phyloP scores from a whole-genome alignment of 1,140 invertebrate genomes.

The Ephestia elutella region DNA sequence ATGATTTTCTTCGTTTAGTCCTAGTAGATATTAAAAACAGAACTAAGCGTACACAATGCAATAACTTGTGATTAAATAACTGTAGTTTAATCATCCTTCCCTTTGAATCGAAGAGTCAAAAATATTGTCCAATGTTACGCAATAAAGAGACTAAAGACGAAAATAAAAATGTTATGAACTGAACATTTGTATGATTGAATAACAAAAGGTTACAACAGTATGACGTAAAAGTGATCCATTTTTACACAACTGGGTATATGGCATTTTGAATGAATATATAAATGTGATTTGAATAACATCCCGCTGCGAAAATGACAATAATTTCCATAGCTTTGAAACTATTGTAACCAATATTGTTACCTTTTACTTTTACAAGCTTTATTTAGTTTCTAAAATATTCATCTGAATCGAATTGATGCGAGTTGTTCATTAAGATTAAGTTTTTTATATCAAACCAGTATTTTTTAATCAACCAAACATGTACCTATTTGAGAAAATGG shows the following conservation, averaged over 20 bases:
- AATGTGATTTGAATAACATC: background rate
- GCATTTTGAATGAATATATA: background rate
- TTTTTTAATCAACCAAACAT: no score
- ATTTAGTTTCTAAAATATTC: background rate
- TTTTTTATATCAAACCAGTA: no score
- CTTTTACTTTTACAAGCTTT: background rate
- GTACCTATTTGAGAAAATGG: no score
- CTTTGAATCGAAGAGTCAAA: background rate
- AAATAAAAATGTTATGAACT: conserved; percentile 8
- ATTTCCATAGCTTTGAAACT: no score
- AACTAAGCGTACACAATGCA: no score
- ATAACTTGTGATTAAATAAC: no score
- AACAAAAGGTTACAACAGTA: conserved; percentile 8
- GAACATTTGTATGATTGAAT: conserved; percentile 5
- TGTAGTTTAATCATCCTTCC: no score
- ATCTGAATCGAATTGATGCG: no score
- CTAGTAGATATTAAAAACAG: no score
- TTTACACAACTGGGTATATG: background rate
- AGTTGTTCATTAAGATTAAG: no score
- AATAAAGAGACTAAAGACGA: conserved; percentile 6
- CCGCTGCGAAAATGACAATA: background rate
- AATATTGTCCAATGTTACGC: background rate
- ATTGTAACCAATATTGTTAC: background rate
- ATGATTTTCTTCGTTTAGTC: no score
- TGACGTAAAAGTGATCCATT: conserved; percentile 7